Conservation (phyloP, 2,797 vertebrate genomes). For the Masticophis lateralis region DNA sequence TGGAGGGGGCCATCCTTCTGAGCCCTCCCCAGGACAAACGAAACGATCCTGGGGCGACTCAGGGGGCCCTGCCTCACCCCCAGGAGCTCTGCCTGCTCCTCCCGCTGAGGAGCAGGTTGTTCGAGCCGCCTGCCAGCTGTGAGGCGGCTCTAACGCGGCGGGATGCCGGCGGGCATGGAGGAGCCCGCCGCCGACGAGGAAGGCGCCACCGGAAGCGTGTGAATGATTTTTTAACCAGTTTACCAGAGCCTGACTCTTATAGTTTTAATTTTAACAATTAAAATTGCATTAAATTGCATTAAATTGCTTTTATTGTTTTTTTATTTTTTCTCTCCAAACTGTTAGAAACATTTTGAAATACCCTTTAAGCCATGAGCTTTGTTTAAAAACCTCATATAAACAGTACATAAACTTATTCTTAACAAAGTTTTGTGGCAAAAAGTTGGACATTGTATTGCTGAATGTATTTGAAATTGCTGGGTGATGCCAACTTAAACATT, state of each 20-base stretch:
- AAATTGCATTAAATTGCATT: not conserved
- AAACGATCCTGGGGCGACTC: too few relatives aligned
- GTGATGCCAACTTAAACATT: not conserved
- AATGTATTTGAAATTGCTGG: not conserved
- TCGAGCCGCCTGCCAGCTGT: too few relatives aligned
- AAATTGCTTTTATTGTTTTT: not conserved
- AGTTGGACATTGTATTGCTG: not conserved
- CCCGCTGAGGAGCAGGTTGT: too few relatives aligned
- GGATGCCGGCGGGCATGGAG: too few relatives aligned
- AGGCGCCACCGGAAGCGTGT: too few relatives aligned
- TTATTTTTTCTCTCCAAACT: not conserved
- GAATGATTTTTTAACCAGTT: not conserved
- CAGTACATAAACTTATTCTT: not conserved
- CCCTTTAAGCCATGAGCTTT: not conserved
- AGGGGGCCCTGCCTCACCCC: too few relatives aligned
- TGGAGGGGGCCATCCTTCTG: too few relatives aligned
- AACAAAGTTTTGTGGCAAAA: not conserved
- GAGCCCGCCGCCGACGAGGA: too few relatives aligned
- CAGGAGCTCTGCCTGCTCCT: too few relatives aligned
- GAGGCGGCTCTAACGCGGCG: too few relatives aligned
- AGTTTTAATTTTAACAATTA: not conserved
- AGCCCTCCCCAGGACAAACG: too few relatives aligned
- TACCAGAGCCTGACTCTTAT: not conserved
- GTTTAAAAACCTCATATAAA: not conserved
- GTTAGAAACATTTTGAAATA: not conserved